Base-by-base conservation (phyloP, 1,140 invertebrate genomes). In the Mamestra configurata region DNA sequence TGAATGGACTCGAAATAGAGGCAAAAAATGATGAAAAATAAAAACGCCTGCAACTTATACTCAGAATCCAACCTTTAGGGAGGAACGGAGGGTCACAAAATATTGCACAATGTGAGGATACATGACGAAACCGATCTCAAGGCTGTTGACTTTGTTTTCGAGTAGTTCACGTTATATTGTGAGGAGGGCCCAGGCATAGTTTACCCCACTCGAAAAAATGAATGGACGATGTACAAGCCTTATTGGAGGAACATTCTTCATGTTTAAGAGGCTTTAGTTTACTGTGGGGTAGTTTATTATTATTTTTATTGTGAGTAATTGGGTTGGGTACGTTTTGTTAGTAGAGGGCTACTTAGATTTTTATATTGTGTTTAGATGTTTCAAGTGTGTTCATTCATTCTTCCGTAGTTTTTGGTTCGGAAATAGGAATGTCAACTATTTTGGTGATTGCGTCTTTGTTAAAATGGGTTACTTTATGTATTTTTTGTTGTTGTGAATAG, bases 101-200 rank as follows among this genome's bases (percentile, higher is more conserved):
- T 76, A 76, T 76, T 76, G 73, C 73, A 75, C 10, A 27, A 46
- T 46, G 13, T 46, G 15, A 57, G 72, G 73, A 61, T 76, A 61
- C 73, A 76, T 64, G 73, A 18, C 57, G 40, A 20, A 76, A 51
- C 73, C 27, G 73, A 89, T 88, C 82, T 86, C 84, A 88, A 88
- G 87, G 82, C 81, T 89, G 88, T 93, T 90, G 88, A 92, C 84
- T 91, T 88, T 90, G 81, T 86, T 86, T 82, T 88, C 82, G 66
- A 88, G 86, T 84, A 86, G 83, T 88, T 85, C 83, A 80, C 72
- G 59, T 87, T 85, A 88, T 85, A 88, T 90, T 90, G 81, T 87
- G 72, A 82, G 76, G 64, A 78, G 78, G 53, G 51, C 78, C 78
- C 51, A 77, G 79, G 51, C 22, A 76, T 76, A 76, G 73, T 76